A percentile compares a stretch with the other conserved stretches of the same genome.
These are phyloP conservation scores for Coptotermes formosanus DNA, from an alignment of 1,140 invertebrate species.

Conservation along the genomic window DNA sequence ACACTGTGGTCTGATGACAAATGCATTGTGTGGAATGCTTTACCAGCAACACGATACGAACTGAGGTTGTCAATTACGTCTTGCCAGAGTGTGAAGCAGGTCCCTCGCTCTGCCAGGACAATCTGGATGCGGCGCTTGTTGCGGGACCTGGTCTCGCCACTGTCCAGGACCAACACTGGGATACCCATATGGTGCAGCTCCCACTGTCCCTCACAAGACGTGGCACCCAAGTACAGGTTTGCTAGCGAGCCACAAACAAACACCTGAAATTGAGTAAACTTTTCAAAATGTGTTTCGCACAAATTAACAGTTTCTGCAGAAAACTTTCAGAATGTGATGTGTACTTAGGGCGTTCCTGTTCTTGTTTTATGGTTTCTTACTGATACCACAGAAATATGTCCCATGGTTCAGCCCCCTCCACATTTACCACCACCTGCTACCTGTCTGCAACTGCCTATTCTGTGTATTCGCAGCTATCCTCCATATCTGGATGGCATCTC, in stretches of 20 bases:
- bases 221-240: slow-evolving; percentile 67
- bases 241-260: slow-evolving; percentile 77
- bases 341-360: background rate
- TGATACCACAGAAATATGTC: background rate
- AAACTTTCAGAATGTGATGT: slow-evolving; percentile 28
- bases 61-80: slow-evolving; percentile 72
- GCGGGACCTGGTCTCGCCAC: slow-evolving; percentile 68
- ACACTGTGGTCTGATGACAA: slow-evolving; percentile 63
- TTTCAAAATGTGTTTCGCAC: slow-evolving; percentile 18
- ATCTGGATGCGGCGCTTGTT: slow-evolving; percentile 72
- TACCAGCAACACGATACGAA: slow-evolving; percentile 58
- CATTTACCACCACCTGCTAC: background rate
- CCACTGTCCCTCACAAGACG: slow-evolving; percentile 61
- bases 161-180: slow-evolving; percentile 75
- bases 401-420: background rate
- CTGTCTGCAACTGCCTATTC: too few relatives aligned
- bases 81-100: slow-evolving; percentile 81
- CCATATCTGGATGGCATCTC: too few relatives aligned
- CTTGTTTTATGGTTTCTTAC: background rate
- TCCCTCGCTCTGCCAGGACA: slow-evolving; percentile 76
- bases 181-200: slow-evolving; percentile 76
- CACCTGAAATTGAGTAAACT: slow-evolving; percentile 52
- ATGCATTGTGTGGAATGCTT: slow-evolving; percentile 81
- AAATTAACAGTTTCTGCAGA: slow-evolving; percentile 45
- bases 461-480: too few relatives aligned